Conservation (phyloP, 2,113 vertebrate genomes). For the Halcyon malimbica region DNA sequence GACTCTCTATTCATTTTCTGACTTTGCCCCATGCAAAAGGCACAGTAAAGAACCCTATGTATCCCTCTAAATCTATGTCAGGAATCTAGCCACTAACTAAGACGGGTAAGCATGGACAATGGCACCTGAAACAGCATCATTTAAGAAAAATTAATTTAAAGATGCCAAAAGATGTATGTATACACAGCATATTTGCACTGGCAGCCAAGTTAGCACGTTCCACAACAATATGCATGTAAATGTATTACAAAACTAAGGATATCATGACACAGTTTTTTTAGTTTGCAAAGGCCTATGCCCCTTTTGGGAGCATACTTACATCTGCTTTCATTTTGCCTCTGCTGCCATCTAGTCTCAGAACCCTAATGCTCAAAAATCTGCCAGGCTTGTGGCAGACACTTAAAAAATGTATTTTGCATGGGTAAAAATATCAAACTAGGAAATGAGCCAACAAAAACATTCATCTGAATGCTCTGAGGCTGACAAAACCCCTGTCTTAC, state of each 20-base stretch:
- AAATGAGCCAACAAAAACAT: neutral
- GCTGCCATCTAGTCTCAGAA: slow-evolving; percentile 71
- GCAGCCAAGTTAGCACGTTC: neutral
- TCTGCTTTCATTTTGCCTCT: slow-evolving; percentile 61
- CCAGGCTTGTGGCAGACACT: neutral
- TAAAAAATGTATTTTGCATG: neutral
- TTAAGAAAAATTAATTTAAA: neutral
- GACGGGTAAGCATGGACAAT: neutral
- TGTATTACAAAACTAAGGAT: neutral
- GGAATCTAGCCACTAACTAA: neutral
- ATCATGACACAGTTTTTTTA: neutral
- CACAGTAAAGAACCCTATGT: neutral
- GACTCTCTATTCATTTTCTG: neutral
- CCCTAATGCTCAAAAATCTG: neutral
- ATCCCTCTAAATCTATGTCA: neutral
- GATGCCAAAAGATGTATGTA: neutral
- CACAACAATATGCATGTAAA: neutral
- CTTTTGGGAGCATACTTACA: neutral
- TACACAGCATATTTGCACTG: neutral
- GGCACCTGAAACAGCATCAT: neutral
- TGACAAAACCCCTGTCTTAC: neutral
- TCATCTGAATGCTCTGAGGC: neutral
- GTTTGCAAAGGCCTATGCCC: neutral
- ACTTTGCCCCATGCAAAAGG: neutral
- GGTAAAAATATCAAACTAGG: neutral